A percentile compares a stretch with the other conserved stretches of the same genome.
These are phyloP conservation scores for Drosophila kohkoa DNA, from an alignment of 1,140 invertebrate genomes.

Conservation along the genomic window DNA sequence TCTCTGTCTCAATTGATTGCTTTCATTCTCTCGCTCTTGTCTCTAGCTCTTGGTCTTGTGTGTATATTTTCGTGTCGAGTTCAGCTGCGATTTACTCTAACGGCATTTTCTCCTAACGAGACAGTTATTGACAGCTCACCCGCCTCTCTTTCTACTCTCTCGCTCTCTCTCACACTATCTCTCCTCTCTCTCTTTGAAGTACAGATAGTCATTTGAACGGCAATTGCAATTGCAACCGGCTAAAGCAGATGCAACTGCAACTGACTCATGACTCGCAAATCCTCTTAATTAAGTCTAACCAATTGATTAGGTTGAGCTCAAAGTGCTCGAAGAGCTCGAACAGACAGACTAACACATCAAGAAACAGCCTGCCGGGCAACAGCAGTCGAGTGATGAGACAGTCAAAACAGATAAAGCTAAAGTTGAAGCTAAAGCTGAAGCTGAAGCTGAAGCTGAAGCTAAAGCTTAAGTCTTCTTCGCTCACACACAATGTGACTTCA, in stretches of 20 bases:
- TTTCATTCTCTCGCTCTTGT: background rate
- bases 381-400: no score
- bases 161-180: background rate
- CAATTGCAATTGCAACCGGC: background rate
- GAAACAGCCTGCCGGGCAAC: background rate
- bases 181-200: background rate
- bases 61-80: constrained; percentile 14
- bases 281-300: constrained; percentile 23
- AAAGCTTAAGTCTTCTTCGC: no score
- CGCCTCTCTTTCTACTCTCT: background rate
- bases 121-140: constrained; percentile 48
- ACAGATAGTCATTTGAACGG: background rate
- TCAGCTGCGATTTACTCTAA: constrained; percentile 48
- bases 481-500: no score
- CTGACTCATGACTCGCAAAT: constrained; percentile 12
- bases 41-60: background rate
- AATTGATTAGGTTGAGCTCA: constrained; percentile 13
- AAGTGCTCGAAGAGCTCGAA: background rate
- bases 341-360: background rate
- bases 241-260: background rate
- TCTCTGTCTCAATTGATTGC: background rate
- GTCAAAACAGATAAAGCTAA: no score
- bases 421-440: no score
- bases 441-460: no score
- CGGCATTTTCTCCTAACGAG: constrained; percentile 46